Percentiles rank a stretch among this genome's conserved stretches.
Conservation (phyloP, 2,888 invertebrate genomes). For the Drosophila tanythrix region DNA sequence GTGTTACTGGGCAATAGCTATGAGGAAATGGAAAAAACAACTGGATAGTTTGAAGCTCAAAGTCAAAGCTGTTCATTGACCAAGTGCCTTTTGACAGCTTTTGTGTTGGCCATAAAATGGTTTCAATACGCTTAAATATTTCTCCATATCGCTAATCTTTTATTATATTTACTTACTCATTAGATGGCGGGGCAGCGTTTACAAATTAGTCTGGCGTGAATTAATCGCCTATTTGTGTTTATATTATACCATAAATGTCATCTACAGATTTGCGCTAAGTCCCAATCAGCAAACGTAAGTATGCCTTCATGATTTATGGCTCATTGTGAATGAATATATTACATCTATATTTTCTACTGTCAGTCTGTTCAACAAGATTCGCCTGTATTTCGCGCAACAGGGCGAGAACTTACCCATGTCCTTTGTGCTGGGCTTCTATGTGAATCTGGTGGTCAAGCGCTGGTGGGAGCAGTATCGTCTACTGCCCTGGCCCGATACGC, state of each 20-base stretch:
- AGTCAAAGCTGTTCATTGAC: slow-evolving; percentile 17
- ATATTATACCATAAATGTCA: slow-evolving; percentile 94
- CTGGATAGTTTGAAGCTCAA: slow-evolving; percentile 42
- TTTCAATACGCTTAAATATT: slow-evolving; percentile 1
- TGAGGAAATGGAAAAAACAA: slow-evolving; percentile 43
- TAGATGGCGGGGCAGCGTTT: slow-evolving; percentile 98
- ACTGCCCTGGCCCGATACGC: slow-evolving; percentile 96
- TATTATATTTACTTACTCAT: slow-evolving; percentile 79
- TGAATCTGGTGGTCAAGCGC: slow-evolving; percentile 94
- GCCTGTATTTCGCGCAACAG: slow-evolving; percentile 94
- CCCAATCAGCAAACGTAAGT: slow-evolving; percentile 91
- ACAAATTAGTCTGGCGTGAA: slow-evolving; percentile 97
- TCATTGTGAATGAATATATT: background rate
- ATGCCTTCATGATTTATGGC: background rate
- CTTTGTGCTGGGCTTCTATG: slow-evolving; percentile 97
- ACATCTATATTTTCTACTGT: slow-evolving; percentile 41
- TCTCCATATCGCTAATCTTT: slow-evolving; percentile 15
- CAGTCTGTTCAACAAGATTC: slow-evolving; percentile 94
- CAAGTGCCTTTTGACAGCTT: background rate
- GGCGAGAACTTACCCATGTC: slow-evolving; percentile 97
- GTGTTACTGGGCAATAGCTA: slow-evolving; percentile 2
- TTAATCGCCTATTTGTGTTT: slow-evolving; percentile 93
- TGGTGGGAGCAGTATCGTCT: slow-evolving; percentile 98
- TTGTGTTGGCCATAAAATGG: slow-evolving; percentile 10
- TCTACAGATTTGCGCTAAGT: slow-evolving; percentile 93